phyloP scores from a whole-genome alignment of 2,113 vertebrate genomes.

The Psittacara wagleri region DNA sequence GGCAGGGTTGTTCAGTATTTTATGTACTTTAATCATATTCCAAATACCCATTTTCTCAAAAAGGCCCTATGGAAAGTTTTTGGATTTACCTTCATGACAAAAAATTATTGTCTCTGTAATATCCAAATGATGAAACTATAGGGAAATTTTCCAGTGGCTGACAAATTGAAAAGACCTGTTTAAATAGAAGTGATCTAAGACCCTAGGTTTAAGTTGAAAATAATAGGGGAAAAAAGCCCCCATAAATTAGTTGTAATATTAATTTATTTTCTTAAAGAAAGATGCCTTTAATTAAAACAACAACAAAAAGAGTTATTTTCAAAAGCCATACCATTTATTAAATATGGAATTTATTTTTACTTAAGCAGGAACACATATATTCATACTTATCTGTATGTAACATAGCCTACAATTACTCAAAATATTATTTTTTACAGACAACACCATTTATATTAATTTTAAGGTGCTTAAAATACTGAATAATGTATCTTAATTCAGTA shows the following conservation, averaged over 20 bases:
- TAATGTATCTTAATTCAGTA: neutral
- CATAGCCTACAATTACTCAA: neutral
- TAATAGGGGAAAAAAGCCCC: rapidly evolving
- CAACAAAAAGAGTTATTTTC: neutral
- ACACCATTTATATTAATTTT: neutral
- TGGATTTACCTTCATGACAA: constrained; percentile 4
- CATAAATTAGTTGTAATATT: neutral
- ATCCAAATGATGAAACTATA: neutral
- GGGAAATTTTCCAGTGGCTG: neutral
- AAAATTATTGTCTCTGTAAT: neutral
- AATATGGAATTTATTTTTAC: neutral
- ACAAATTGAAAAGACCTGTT: neutral
- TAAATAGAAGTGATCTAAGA: neutral
- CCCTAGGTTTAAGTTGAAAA: neutral
- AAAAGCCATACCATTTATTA: neutral
- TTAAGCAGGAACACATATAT: neutral
- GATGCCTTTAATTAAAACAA: neutral
- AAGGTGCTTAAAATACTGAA: neutral
- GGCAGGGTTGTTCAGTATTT: neutral
- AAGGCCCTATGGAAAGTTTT: neutral
- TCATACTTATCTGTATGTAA: neutral
- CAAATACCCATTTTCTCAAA: neutral
- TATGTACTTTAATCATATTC: neutral
- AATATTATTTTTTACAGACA: neutral
- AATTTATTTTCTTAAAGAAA: neutral